phyloP scores from a whole-genome alignment of 2,113 vertebrate genomes.

The Lanius ludovicianus region DNA sequence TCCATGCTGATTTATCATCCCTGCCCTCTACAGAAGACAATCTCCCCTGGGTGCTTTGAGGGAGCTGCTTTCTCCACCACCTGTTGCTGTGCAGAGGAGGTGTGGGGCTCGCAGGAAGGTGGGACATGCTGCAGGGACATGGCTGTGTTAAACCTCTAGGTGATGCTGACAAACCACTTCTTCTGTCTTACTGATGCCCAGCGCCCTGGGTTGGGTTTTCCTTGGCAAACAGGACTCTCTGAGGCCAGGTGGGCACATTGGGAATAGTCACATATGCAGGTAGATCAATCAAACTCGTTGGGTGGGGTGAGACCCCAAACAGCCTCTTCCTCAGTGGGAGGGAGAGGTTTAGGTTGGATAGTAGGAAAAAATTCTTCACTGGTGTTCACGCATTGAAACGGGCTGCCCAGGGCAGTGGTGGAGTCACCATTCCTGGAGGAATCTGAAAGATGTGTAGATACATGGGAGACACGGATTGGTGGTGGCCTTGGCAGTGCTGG shows the following conservation, averaged over 20 bases:
- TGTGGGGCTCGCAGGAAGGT: accelerated
- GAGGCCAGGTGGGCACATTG: background rate
- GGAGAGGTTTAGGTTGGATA: background rate
- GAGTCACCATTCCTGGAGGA: background rate
- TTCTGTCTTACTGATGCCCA: background rate
- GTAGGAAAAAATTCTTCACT: background rate
- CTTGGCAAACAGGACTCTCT: background rate
- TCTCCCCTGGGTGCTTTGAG: background rate
- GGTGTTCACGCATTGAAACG: background rate
- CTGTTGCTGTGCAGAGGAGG: accelerated
- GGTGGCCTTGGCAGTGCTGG: background rate
- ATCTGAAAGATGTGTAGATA: background rate
- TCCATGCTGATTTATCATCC: background rate
- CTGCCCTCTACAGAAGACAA: background rate
- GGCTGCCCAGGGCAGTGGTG: background rate
- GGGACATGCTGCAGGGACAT: background rate
- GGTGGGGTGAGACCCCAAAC: background rate
- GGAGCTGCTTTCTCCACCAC: background rate
- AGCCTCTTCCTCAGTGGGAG: accelerated
- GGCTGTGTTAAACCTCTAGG: background rate
- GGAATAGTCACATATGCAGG: background rate
- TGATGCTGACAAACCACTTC: background rate
- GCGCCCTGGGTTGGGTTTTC: accelerated
- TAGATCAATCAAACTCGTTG: background rate
- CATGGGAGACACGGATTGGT: no score